These are phyloP conservation scores for Vollenhovia emeryi DNA, from an alignment of 1,140 invertebrate species.

Conservation along the genomic window DNA sequence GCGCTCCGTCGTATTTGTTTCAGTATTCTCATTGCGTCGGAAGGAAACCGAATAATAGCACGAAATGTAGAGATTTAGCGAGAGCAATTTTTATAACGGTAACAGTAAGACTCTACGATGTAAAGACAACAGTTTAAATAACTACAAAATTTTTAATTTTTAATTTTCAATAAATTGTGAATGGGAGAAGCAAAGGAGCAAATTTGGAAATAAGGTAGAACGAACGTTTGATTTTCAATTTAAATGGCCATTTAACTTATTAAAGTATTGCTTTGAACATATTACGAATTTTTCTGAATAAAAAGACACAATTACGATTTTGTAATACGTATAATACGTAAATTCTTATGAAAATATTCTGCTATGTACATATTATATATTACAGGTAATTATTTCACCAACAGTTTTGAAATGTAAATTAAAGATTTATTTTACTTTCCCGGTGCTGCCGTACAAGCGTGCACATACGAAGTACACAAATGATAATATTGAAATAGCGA, in stretches of 20 bases:
- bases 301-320: neutral
- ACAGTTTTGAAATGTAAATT: neutral
- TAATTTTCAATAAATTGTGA: neutral
- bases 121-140: neutral
- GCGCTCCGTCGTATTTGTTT: neutral
- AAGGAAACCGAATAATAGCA: constrained; percentile 1
- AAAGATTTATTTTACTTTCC: neutral
- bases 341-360: neutral
- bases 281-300: neutral
- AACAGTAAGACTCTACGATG: neutral
- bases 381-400: neutral
- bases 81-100: neutral
- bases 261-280: neutral
- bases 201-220: neutral
- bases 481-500: neutral
- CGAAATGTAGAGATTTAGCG: constrained; percentile 6
- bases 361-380: too few species aligned
- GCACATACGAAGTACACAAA: neutral
- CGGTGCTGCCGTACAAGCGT: too few species aligned
- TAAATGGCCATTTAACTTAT: neutral
- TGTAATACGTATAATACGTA: neutral
- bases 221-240: neutral
- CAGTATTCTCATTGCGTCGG: neutral
- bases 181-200: neutral
- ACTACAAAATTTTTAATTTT: too few species aligned